These are phyloP conservation scores for Luscinia luscinia DNA, from an alignment of 2,797 vertebrate genomes.

Conservation along the genomic window DNA sequence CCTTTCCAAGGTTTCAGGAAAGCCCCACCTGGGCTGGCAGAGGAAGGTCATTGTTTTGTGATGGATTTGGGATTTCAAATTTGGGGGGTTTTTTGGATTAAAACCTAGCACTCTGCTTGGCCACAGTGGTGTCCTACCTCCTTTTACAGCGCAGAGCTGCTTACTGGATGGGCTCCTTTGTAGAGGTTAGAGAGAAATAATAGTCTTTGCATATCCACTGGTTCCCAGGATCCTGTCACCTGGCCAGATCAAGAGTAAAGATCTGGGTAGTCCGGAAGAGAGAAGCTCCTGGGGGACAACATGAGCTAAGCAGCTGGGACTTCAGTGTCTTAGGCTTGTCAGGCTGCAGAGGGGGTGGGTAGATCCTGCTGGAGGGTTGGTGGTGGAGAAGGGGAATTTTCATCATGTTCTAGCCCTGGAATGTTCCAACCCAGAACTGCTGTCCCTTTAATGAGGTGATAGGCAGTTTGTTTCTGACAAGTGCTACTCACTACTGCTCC, in stretches of 20 bases:
- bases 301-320: not conserved
- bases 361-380: not conserved
- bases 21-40: not conserved
- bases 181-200: not conserved
- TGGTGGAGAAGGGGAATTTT: not conserved
- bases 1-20: not conserved
- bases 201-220: rapidly evolving
- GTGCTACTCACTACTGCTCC: not conserved
- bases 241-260: not conserved
- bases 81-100: not conserved
- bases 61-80: not conserved
- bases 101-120: not conserved
- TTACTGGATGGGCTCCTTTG: not conserved
- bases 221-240: not conserved
- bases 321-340: not conserved
- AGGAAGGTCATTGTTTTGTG: not conserved
- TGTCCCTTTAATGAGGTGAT: not conserved
- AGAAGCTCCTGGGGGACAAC: not conserved
- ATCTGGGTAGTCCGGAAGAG: not conserved
- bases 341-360: not conserved
- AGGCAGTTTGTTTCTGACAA: not conserved
- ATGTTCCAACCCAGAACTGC: not conserved
- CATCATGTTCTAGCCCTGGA: not conserved
- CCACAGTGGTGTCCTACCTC: not conserved
- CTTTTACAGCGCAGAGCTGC: not conserved